phyloP scores from a whole-genome alignment of 1,140 invertebrate genomes.

The Musca domestica region DNA sequence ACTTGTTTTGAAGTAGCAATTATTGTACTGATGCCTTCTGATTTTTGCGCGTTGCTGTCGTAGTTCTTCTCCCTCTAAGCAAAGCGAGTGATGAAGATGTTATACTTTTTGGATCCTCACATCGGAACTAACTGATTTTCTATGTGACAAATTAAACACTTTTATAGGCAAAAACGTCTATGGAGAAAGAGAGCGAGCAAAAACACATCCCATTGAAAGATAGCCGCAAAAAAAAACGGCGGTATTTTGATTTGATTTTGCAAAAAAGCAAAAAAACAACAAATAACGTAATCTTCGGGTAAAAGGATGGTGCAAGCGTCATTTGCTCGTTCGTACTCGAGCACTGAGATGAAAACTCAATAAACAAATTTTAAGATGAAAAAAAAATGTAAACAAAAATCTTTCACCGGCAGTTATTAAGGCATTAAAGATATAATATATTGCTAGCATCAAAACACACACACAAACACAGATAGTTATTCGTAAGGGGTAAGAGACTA shows the following conservation, averaged over 20 bases:
- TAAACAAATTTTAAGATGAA: not conserved
- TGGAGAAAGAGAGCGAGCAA: too few species aligned
- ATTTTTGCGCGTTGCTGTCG: too few species aligned
- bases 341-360: not conserved
- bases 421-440: not conserved
- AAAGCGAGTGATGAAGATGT: not conserved
- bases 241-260: not conserved
- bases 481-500: too few species aligned
- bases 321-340: not conserved
- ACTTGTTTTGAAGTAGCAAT: too few species aligned
- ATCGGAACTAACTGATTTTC: constrained; percentile 27
- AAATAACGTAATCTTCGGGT: not conserved
- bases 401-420: constrained; percentile 6
- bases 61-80: not conserved
- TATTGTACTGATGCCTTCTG: too few species aligned
- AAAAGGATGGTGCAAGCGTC: not conserved
- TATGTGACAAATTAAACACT: constrained; percentile 1
- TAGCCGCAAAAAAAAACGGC: not conserved
- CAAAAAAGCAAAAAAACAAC: constrained; percentile 8
- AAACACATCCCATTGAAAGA: not conserved
- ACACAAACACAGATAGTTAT: too few species aligned
- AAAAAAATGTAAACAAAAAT: constrained; percentile 9
- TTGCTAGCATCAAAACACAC: too few species aligned
- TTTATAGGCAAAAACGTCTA: constrained; percentile 25
- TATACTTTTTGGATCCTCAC: constrained; percentile 13